phyloP scores from a whole-genome alignment of 1,140 invertebrate genomes.

The Babylonia areolata region DNA sequence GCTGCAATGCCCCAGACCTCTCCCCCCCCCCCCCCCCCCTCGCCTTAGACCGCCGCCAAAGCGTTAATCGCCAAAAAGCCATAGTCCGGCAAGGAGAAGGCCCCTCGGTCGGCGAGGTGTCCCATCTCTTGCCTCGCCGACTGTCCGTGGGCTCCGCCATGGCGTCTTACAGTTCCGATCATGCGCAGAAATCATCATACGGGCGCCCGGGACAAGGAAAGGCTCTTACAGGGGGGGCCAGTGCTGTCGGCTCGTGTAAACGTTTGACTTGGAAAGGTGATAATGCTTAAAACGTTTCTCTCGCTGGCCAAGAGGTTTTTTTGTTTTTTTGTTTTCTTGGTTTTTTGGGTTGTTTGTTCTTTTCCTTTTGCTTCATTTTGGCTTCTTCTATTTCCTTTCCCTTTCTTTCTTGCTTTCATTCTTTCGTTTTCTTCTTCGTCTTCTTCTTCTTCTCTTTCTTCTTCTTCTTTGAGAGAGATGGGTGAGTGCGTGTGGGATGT shows the following conservation, averaged over 20 bases:
- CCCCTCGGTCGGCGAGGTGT: background rate
- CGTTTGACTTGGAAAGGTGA: constrained; percentile 6
- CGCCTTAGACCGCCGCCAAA: background rate
- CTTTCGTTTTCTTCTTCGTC: no score
- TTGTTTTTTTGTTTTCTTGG: no score
- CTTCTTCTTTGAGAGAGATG: no score
- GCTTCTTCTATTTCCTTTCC: no score
- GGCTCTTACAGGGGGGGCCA: background rate
- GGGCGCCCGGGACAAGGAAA: background rate
- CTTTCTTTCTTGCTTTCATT: no score
- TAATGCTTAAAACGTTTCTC: constrained; percentile 1
- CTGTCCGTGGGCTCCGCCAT: background rate
- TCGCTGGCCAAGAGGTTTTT: no score
- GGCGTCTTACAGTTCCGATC: background rate
- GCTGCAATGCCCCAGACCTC: no score
- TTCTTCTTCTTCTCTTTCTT: no score
- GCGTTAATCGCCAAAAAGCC: constrained; percentile 8
- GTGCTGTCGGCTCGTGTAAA: background rate
- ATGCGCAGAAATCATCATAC: constrained; percentile 8
- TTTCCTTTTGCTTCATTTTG: no score
- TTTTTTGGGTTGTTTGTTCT: no score
- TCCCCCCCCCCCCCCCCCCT: no score
- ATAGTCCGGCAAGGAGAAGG: background rate
- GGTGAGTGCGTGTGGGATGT: no score
- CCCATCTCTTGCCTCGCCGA: background rate